Conservation (phyloP, 2,888 invertebrate species). For the Ophion slaviceki region DNA sequence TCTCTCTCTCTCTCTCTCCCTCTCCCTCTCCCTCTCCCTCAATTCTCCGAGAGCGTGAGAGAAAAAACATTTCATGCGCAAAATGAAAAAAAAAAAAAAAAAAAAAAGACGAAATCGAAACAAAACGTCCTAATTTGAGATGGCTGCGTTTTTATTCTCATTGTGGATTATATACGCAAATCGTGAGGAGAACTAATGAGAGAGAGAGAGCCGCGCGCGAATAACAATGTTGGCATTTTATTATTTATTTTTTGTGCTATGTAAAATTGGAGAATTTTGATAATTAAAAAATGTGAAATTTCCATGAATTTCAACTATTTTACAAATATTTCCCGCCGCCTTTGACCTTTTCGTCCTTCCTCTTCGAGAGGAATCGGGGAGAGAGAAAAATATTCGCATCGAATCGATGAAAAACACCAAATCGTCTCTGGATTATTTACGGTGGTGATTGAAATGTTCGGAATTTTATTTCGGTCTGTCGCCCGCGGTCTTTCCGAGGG, state of each 20-base stretch:
- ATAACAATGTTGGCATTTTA: too few relatives aligned
- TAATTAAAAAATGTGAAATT: too few relatives aligned
- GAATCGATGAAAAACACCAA: conserved; percentile 22
- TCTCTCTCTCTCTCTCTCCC: too few relatives aligned
- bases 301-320: too few relatives aligned
- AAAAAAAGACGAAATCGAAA: neutral
- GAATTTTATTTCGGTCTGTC: conserved; percentile 72
- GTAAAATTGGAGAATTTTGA: too few relatives aligned
- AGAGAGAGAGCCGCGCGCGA: neutral
- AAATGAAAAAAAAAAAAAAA: conserved; percentile 30
- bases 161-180: neutral
- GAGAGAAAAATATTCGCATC: neutral
- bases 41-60: neutral
- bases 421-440: conserved; percentile 68
- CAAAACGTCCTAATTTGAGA: conserved; percentile 72
- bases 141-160: neutral
- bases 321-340: too few relatives aligned
- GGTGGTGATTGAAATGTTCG: conserved; percentile 71
- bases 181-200: neutral
- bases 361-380: neutral
- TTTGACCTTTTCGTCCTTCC: too few relatives aligned
- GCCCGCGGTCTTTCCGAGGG: conserved; percentile 37
- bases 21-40: too few relatives aligned
- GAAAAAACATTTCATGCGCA: conserved; percentile 45
- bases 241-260: too few relatives aligned